Evolutionary conservation across 2,797 vertebrate genomes (phyloP), one percentile per base, ranked within the genome.

Genomic region (Gobionotothen gibberifrons): DNA sequence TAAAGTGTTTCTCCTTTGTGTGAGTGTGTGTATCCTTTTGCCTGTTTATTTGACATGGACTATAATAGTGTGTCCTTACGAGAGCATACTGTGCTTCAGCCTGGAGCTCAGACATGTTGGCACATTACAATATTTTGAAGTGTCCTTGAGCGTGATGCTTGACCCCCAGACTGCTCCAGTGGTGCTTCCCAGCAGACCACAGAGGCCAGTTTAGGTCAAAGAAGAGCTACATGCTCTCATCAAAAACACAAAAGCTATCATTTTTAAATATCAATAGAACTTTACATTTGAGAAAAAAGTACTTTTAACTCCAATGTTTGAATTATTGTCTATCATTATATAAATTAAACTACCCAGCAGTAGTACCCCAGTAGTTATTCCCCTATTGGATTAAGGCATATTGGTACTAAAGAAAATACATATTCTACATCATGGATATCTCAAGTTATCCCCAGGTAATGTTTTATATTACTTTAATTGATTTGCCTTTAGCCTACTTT

Each of bases 121-220:
- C 73, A 55, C 79, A 76, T 69, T 74, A 85, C 69, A 53, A 67
- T 73, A 76, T 79, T 65, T 69, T 68, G 44, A 76, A 70, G 72
- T 76, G 81, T 89, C 84, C 79, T 89, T 89, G 62, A 80, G 67
- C 29, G 9, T 15, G 47, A 70, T 56, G 79, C 66, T 76, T 66
- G 76, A 86, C 73, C 76, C 47, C 57, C 51, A 70, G 79, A 81
- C 54, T 61, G 61, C 54, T 80, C 55, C 60, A 48, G 9, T 21
- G 26, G 58, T 71, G 65, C 51, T 57, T 84, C 47, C 46, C 46
- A 51, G 21, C 56, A 71, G 74, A 76, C 47, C 82, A 13, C 49
- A 29, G 19, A 68, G 54, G 3, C 54, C 36, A 48, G 32, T 72
- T 15, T 44, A 51, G 73, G 55, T 70, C 29, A 60, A 49, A 69